phyloP scores from a whole-genome alignment of 2,888 invertebrate species.

The Rhopalosiphum nymphaeae region DNA sequence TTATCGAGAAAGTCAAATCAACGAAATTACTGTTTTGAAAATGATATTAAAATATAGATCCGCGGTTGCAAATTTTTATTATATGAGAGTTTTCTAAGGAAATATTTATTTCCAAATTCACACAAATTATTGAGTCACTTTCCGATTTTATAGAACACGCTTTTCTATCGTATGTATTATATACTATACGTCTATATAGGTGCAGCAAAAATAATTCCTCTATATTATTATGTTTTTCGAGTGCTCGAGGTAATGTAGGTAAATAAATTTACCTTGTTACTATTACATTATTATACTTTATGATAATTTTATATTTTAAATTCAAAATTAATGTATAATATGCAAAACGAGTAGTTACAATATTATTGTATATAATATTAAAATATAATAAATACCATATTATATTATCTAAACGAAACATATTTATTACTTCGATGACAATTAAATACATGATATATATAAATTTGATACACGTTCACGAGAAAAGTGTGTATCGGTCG shows the following conservation, averaged over 20 bases:
- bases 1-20: neutral
- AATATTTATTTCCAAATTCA: neutral
- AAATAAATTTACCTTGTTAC: neutral
- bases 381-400: neutral
- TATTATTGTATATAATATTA: neutral
- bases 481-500: neutral
- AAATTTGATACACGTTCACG: neutral
- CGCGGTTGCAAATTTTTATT: neutral
- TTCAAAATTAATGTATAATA: neutral
- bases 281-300: neutral
- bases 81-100: neutral
- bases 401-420: neutral
- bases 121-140: neutral
- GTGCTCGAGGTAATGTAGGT: neutral
- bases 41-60: neutral
- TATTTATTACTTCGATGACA: neutral
- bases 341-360: neutral
- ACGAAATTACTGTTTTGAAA: neutral
- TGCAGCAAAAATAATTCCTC: neutral
- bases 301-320: neutral
- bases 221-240: neutral
- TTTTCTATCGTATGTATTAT: neutral
- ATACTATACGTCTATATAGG: neutral
- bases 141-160: neutral
- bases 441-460: neutral